Base-by-base conservation (phyloP, 2,888 invertebrate species). In the Lamellibrachia columna region DNA sequence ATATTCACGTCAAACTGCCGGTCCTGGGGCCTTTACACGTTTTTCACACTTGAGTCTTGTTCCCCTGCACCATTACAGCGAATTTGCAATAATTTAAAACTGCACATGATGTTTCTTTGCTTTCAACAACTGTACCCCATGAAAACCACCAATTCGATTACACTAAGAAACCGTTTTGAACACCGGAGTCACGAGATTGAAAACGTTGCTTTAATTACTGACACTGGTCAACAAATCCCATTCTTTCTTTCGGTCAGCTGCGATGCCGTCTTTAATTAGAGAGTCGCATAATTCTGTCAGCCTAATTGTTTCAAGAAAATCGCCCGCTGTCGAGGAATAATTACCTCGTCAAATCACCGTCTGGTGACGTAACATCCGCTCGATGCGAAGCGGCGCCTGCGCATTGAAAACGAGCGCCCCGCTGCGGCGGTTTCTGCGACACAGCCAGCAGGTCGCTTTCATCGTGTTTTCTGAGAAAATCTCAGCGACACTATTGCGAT, bases 401-500 rank as follows among this genome's bases (percentile, higher is more conserved):
- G 75, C 75, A n/a, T 22, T 75, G 75, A 75, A 75, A 75, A 75
- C 75, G 75, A 75, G 75, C 75, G 75, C 75, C 75, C 75, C 75
- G 75, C n/a, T 15, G 75, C 22, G 75, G 15, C 40, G 75, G 75
- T 75, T 75, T 22, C 75, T 75, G 75, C 22, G 75, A 75, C 75
- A 40, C 75, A 75, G 75, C n/a, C 22, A 75, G 75, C 22, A 75
- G 22, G 75, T 15, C 75, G 75, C 75, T 75, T 75, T 75, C 75
- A 75, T 75, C 75, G 75, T 75, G 75, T 75, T 75, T 75, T 75
- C 75, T 75, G 22, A 75, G 75, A 75, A 75, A 75, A 75, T 75
- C 75, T 22, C 22, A 6, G 75, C 15, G 3, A 75, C 22, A 75
- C 4, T 0, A 22, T 75, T 75, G 15, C 22, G 75, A 75, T 75